Conservation (phyloP, 1,140 invertebrate genomes). For the Tetragnatha versicolor region DNA sequence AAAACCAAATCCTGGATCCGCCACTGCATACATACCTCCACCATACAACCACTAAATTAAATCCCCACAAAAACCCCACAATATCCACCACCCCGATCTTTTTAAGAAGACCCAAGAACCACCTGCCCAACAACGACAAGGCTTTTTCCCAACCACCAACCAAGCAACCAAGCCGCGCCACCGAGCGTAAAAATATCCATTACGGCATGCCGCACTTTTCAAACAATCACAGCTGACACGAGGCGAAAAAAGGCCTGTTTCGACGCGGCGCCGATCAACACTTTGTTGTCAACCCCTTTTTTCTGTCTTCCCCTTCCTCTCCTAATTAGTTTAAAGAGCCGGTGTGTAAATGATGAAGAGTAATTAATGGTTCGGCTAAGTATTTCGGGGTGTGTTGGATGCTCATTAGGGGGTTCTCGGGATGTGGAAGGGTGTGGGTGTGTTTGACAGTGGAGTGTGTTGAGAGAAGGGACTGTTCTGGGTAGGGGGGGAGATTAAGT, state of each 20-base stretch:
- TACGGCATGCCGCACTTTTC: background rate
- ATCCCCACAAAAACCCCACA: no score
- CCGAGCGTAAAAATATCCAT: slow-evolving; percentile 11
- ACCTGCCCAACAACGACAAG: no score
- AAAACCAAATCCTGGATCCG: no score
- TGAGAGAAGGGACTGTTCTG: background rate
- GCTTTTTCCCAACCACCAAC: background rate
- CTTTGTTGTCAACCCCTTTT: background rate
- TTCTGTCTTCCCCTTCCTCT: background rate
- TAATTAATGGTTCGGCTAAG: slow-evolving; percentile 29
- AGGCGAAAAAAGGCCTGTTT: background rate
- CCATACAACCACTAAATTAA: no score
- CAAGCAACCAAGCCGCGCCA: background rate
- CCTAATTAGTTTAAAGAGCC: slow-evolving; percentile 41
- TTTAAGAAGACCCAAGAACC: no score
- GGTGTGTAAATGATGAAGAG: slow-evolving; percentile 39
- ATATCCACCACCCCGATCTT: no score
- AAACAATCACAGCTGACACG: slow-evolving; percentile 8
- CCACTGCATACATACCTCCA: no score
- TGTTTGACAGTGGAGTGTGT: background rate
- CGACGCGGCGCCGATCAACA: background rate
- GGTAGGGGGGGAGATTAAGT: no score
- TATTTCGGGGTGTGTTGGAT: slow-evolving; percentile 21
- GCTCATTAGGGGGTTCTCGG: slow-evolving; percentile 22
- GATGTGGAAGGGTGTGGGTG: background rate